phyloP scores from a whole-genome alignment of 2,797 vertebrate species.

The Aotus griseimembra region DNA sequence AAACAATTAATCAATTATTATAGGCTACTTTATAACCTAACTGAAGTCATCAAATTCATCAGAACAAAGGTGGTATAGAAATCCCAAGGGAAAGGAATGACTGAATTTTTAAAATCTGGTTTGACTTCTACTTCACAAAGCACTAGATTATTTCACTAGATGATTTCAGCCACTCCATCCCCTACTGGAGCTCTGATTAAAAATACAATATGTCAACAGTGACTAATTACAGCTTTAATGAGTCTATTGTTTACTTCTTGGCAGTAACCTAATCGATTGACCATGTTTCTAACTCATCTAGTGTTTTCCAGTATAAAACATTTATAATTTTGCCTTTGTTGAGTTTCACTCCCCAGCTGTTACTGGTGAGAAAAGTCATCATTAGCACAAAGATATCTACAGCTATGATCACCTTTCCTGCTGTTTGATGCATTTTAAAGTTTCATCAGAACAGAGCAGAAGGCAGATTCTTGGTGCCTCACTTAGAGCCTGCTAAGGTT shows the following conservation, averaged over 20 bases:
- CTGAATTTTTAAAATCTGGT: neutral
- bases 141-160: slow-evolving; percentile 3
- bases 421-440: slow-evolving; percentile 36
- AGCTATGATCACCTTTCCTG: neutral
- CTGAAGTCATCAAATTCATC: slow-evolving; percentile 4
- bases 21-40: neutral
- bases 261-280: slow-evolving; percentile 34
- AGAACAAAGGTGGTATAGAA: neutral
- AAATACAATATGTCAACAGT: slow-evolving; percentile 54
- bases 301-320: slow-evolving; percentile 65
- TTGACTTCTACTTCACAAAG: slow-evolving; percentile 37
- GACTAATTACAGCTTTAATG: slow-evolving; percentile 66
- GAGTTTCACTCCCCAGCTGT: slow-evolving; percentile 27
- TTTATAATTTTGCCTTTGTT: slow-evolving; percentile 57
- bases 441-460: slow-evolving; percentile 16
- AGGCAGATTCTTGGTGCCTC: neutral
- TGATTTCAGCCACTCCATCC: slow-evolving; percentile 40
- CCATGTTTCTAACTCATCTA: slow-evolving; percentile 49
- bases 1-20: neutral
- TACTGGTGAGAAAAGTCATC: slow-evolving; percentile 32
- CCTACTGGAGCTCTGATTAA: slow-evolving; percentile 36
- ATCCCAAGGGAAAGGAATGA: neutral
- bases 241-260: slow-evolving; percentile 63
- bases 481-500: neutral
- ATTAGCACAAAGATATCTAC: slow-evolving; percentile 47